phyloP scores from a whole-genome alignment of 2,797 vertebrate genomes.

The Leuciscus waleckii region DNA sequence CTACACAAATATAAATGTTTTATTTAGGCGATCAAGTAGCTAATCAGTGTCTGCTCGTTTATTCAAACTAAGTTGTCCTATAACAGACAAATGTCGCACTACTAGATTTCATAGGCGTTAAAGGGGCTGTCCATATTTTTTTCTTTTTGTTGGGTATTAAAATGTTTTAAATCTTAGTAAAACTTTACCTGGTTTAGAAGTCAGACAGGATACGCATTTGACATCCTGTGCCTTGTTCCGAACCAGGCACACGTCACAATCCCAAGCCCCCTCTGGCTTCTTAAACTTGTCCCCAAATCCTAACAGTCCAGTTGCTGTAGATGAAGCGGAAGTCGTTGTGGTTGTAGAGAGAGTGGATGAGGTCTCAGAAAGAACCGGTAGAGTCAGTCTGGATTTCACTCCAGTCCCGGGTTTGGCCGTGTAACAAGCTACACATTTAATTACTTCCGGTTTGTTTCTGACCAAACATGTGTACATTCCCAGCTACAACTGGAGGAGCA shows the following conservation, averaged over 20 bases:
- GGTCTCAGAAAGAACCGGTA: conserved; percentile 78
- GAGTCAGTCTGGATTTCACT: conserved; percentile 85
- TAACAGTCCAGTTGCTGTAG: conserved; percentile 73
- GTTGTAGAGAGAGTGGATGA: conserved; percentile 62
- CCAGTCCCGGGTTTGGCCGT: conserved; percentile 93
- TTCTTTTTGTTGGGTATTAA: too few relatives aligned
- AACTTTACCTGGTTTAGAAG: conserved; percentile 87
- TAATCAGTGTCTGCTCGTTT: too few relatives aligned
- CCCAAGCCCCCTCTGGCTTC: conserved; percentile 90
- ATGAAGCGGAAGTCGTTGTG: conserved; percentile 63
- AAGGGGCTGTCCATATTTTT: too few relatives aligned
- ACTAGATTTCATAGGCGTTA: too few relatives aligned
- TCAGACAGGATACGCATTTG: conserved; percentile 90
- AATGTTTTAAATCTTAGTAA: background rate
- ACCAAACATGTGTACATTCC: conserved; percentile 97
- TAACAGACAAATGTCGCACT: too few relatives aligned
- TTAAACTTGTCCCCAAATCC: conserved; percentile 93
- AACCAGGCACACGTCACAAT: conserved; percentile 88
- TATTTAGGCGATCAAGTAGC: too few relatives aligned
- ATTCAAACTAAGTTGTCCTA: too few relatives aligned
- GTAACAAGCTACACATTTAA: conserved; percentile 95
- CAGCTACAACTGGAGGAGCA: conserved; percentile 82
- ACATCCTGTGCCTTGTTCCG: conserved; percentile 88
- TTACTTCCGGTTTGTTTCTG: conserved; percentile 89
- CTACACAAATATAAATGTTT: too few relatives aligned